Conservation (phyloP, 1,140 invertebrate species). For the Bombus waltoni region DNA sequence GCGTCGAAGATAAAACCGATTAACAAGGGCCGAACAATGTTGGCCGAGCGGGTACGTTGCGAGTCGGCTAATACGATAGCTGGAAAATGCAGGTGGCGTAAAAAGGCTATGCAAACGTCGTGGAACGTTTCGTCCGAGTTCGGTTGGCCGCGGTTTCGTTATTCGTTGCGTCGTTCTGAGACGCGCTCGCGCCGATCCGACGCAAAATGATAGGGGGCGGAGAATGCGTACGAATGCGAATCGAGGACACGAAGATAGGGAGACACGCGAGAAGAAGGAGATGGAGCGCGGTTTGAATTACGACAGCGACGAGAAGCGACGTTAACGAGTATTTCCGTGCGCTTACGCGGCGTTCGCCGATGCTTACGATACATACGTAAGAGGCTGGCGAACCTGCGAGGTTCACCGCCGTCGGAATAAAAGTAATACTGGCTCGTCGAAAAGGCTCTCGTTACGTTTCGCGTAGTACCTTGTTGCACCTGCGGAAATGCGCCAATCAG, state of each 20-base stretch:
- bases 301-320: constrained; percentile 59
- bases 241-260: background rate
- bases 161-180: constrained; percentile 3
- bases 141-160: constrained; percentile 30
- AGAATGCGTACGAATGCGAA: constrained; percentile 37
- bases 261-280: background rate
- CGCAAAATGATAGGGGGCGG: constrained; percentile 23
- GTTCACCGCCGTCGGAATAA: constrained; percentile 32
- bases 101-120: constrained; percentile 37
- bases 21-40: constrained; percentile 11
- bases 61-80: constrained; percentile 34
- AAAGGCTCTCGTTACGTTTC: constrained; percentile 66
- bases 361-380: constrained; percentile 58
- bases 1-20: constrained; percentile 34
- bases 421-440: constrained; percentile 53
- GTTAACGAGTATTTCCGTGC: constrained; percentile 62
- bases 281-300: constrained; percentile 49
- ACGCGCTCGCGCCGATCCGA: background rate
- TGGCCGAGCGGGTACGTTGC: background rate
- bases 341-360: constrained; percentile 49
- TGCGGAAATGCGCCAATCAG: constrained; percentile 53
- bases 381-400: constrained; percentile 25
- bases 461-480: constrained; percentile 47
- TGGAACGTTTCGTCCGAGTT: constrained; percentile 32
- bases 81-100: constrained; percentile 36